Evolutionary conservation across 2,797 vertebrate genomes (phyloP).

Genomic region (Poecilia velifera): DNA sequence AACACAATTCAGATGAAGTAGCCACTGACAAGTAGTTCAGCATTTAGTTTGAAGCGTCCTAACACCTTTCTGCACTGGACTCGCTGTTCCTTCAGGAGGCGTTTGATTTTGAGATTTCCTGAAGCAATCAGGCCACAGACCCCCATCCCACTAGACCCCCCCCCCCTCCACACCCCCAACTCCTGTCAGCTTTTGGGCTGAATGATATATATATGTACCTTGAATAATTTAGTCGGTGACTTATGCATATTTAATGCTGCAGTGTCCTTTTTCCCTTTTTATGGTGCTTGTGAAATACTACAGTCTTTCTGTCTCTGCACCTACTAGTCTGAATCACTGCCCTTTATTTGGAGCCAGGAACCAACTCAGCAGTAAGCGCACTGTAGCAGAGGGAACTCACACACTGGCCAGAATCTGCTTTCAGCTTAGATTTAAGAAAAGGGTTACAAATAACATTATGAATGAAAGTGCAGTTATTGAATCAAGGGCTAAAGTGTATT

Average conservation of each 20-base stretch:
- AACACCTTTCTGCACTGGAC: background rate
- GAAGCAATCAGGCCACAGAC: conserved; percentile 40
- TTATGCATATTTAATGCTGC: conserved; percentile 82
- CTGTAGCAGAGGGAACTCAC: conserved; percentile 11
- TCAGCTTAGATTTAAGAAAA: conserved; percentile 14
- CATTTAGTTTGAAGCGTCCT: conserved; percentile 5
- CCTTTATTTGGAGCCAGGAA: conserved; percentile 19
- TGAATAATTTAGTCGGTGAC: conserved; percentile 83
- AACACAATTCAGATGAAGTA: background rate
- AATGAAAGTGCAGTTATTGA: conserved; percentile 14
- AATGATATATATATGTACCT: conserved; percentile 80
- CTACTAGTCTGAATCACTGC: conserved; percentile 41
- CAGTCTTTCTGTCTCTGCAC: conserved; percentile 55
- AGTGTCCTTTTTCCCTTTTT: conserved; percentile 79
- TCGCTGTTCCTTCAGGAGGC: conserved; percentile 4
- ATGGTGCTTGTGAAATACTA: conserved; percentile 76
- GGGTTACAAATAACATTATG: background rate
- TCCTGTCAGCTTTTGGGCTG: conserved; percentile 67
- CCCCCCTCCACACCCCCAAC: conserved; percentile 49
- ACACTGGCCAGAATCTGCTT: conserved; percentile 24
- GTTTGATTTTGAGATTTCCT: conserved; percentile 54
- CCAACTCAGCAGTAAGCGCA: conserved; percentile 28
- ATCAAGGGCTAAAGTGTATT: conserved; percentile 16
- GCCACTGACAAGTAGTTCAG: background rate
- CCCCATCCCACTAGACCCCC: conserved; percentile 55